Evolutionary conservation across 2,113 vertebrate species (phyloP).

Genomic region (Lathamus discolor): DNA sequence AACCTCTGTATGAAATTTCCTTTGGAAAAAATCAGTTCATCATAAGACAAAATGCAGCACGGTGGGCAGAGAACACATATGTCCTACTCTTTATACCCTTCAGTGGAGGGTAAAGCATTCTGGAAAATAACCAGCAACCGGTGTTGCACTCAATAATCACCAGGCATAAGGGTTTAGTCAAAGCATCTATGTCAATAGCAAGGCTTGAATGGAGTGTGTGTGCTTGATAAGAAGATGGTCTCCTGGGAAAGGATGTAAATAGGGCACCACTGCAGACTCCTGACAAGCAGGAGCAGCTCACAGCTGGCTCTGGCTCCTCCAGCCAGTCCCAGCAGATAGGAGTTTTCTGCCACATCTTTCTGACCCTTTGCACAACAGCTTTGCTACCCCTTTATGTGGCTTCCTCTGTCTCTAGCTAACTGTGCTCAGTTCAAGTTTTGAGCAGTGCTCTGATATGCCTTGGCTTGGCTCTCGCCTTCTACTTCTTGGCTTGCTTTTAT

Average conservation of each 20-base stretch:
- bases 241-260: conserved; percentile 6
- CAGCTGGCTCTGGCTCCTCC: background rate
- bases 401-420: background rate
- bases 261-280: background rate
- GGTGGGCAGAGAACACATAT: background rate
- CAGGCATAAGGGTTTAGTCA: background rate
- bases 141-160: background rate
- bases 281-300: background rate
- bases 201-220: background rate
- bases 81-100: background rate
- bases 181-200: background rate
- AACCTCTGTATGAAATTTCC: background rate
- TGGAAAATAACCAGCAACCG: background rate
- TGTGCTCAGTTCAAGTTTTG: background rate
- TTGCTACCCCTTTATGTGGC: background rate
- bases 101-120: background rate
- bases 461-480: conserved; percentile 5
- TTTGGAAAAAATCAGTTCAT: background rate
- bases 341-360: background rate
- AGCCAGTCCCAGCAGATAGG: background rate
- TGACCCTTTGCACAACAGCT: background rate
- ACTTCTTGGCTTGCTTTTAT: conserved; percentile 18
- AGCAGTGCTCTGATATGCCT: background rate
- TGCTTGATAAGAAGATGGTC: background rate
- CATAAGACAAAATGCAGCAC: background rate